Percentiles rank a stretch among this genome's conserved stretches.
Conservation (phyloP, 1,140 invertebrate genomes). For the Drosophila quadrilineata region DNA sequence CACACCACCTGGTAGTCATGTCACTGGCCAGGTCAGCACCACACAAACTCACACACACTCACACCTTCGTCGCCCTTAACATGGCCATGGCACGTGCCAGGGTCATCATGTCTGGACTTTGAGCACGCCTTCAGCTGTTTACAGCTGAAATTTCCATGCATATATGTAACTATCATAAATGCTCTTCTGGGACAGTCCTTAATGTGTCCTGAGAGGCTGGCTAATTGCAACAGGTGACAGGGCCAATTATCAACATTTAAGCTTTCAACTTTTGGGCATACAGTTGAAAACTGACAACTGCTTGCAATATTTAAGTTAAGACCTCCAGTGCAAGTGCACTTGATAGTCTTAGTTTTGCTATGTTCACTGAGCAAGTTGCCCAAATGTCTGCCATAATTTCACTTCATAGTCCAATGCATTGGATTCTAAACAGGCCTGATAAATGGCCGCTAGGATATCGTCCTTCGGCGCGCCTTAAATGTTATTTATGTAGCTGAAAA, state of each 20-base stretch:
- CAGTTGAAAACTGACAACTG: too few species aligned
- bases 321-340: not conserved
- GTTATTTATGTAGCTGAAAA: conserved; percentile 54
- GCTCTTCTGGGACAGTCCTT: conserved; percentile 8
- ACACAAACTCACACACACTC: too few species aligned
- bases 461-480: not conserved
- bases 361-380: conserved; percentile 43
- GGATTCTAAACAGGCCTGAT: conserved; percentile 50
- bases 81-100: conserved; percentile 52
- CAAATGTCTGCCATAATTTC: conserved; percentile 49
- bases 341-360: not conserved
- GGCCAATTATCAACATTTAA: not conserved
- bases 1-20: conserved; percentile 51
- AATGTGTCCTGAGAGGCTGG: conserved; percentile 8
- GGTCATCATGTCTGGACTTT: conserved; percentile 11
- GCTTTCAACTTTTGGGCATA: too few species aligned
- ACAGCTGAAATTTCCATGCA: conserved; percentile 3
- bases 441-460: conserved; percentile 34
- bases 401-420: conserved; percentile 25
- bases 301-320: not conserved
- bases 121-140: conserved; percentile 3
- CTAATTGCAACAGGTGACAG: conserved; percentile 15
- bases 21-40: conserved; percentile 41
- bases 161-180: conserved; percentile 5
- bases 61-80: too few species aligned